phyloP scores from a whole-genome alignment of 2,113 vertebrate genomes.

The Lichenostomus cassidix region DNA sequence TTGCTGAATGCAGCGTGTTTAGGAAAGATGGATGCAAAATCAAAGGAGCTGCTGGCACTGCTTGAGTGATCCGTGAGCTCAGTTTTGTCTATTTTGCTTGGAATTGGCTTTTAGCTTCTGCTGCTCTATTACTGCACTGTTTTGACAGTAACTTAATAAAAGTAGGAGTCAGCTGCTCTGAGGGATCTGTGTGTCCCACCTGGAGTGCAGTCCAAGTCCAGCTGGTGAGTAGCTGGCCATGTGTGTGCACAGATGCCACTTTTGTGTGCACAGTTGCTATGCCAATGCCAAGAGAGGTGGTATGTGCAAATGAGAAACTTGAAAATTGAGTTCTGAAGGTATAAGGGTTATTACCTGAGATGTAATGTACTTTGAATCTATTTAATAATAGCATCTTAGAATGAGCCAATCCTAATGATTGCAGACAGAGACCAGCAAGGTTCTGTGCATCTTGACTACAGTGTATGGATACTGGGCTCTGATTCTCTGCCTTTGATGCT shows the following conservation, averaged over 20 bases:
- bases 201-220: background rate
- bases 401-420: background rate
- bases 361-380: background rate
- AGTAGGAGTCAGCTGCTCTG: background rate
- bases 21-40: background rate
- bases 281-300: background rate
- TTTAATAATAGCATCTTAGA: background rate
- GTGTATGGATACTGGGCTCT: background rate
- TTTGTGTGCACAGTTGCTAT: background rate
- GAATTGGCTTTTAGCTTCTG: background rate
- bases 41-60: background rate
- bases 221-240: background rate
- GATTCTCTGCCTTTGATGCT: background rate
- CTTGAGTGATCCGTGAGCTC: background rate
- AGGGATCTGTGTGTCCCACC: background rate
- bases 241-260: background rate
- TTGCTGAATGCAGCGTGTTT: background rate
- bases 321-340: background rate
- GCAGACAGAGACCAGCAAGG: background rate
- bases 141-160: background rate
- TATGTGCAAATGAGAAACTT: background rate
- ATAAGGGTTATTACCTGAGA: background rate
- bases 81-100: rapidly evolving
- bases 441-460: background rate
- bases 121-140: background rate